These are phyloP conservation scores for Zele albiditarsus DNA, from an alignment of 2,888 invertebrate species.

Conservation along the genomic window DNA sequence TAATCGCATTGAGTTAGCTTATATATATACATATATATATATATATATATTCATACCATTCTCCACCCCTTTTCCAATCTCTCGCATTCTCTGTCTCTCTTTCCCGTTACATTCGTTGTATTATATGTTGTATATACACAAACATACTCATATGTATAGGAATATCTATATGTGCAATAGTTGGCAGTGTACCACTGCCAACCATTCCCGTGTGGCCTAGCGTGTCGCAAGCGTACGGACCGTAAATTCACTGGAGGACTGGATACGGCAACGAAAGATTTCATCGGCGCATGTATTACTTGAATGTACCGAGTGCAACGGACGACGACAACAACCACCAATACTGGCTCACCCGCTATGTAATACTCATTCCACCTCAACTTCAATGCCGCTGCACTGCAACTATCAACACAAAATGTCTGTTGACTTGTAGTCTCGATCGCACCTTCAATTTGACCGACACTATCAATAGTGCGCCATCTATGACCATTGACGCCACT, in stretches of 20 bases:
- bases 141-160: not conserved
- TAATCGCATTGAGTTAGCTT: slow-evolving; percentile 39
- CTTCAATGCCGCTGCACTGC: slow-evolving; percentile 9
- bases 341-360: not conserved
- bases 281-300: slow-evolving; percentile 40
- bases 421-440: slow-evolving; percentile 29
- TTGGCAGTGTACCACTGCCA: slow-evolving; percentile 21
- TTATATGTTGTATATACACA: not conserved
- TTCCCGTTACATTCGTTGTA: not conserved
- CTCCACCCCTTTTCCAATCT: slow-evolving; percentile 34
- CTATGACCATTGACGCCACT: slow-evolving; percentile 27
- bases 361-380: not conserved
- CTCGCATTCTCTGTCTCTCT: slow-evolving; percentile 10
- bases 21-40: slow-evolving; percentile 14
- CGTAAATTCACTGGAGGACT: slow-evolving; percentile 46
- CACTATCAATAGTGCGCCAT: slow-evolving; percentile 38
- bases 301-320: slow-evolving; percentile 22
- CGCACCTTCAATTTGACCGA: slow-evolving; percentile 37
- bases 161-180: not conserved
- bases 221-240: slow-evolving; percentile 44
- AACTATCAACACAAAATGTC: slow-evolving; percentile 38
- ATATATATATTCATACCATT: slow-evolving; percentile 17
- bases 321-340: slow-evolving; percentile 34
- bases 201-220: slow-evolving; percentile 38
- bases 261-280: slow-evolving; percentile 48